A percentile compares a stretch with the other conserved stretches of the same genome.
These are phyloP conservation scores for Hippolais icterina DNA, from an alignment of 2,113 vertebrate species.

Conservation along the genomic window DNA sequence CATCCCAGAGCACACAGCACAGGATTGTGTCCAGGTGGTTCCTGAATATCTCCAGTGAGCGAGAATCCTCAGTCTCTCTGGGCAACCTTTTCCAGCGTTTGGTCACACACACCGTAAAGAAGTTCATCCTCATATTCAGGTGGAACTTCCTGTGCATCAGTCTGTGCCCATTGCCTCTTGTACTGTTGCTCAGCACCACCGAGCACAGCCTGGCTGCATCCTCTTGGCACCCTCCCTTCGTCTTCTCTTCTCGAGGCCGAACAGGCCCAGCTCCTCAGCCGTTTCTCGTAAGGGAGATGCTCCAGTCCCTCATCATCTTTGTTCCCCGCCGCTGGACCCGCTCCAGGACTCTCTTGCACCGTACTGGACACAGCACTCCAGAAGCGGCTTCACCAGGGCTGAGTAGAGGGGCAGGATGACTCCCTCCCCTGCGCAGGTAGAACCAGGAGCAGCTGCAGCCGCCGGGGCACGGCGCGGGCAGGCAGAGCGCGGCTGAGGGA, in stretches of 20 bases:
- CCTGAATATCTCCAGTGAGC: not conserved
- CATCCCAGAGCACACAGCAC: not conserved
- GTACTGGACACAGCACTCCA: not conserved
- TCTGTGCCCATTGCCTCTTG: not conserved
- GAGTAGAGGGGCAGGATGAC: not conserved
- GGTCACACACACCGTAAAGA: not conserved
- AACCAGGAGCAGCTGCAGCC: not conserved
- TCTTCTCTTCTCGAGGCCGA: not conserved
- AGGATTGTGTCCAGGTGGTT: not conserved
- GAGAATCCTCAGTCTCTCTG: not conserved
- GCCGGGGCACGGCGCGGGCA: not conserved
- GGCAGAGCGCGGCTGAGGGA: rapidly evolving
- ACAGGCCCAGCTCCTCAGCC: not conserved
- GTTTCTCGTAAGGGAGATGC: not conserved
- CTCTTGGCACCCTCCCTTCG: not conserved
- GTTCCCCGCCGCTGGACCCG: not conserved
- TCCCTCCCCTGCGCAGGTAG: rapidly evolving
- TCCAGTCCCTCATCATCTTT: not conserved
- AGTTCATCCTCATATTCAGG: not conserved
- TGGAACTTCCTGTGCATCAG: not conserved
- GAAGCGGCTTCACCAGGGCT: not conserved
- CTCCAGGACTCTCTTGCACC: not conserved
- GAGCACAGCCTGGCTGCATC: not conserved
- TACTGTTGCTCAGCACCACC: not conserved
- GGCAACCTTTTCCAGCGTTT: not conserved